phyloP scores from a whole-genome alignment of 2,113 vertebrate genomes.

The Cyprinodon tularosa region DNA sequence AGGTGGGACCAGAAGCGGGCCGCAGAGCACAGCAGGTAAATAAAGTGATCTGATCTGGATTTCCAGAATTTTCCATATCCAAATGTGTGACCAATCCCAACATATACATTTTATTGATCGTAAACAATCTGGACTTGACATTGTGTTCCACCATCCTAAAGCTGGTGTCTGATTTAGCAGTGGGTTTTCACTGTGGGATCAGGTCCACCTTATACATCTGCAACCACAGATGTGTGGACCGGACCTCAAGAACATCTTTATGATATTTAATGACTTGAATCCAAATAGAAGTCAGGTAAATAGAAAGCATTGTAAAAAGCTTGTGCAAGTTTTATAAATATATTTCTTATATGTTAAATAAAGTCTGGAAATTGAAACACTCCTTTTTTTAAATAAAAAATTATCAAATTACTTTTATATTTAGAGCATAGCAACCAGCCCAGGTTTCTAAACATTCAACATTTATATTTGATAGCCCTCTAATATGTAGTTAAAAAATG shows the following conservation, averaged over 20 bases:
- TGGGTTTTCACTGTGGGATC: neutral
- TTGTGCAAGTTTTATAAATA: neutral
- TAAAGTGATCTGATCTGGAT: neutral
- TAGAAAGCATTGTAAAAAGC: neutral
- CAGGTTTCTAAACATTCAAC: no score
- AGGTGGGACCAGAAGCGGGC: neutral
- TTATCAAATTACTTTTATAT: no score
- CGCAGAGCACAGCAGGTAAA: neutral
- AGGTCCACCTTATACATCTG: neutral
- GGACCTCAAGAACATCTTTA: neutral
- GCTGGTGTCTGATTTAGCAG: neutral
- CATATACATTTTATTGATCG: neutral
- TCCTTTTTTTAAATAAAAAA: neutral
- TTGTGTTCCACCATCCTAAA: no score
- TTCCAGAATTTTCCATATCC: neutral
- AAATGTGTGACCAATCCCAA: neutral
- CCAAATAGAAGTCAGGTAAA: neutral
- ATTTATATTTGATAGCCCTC: no score
- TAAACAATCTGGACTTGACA: neutral
- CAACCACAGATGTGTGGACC: neutral
- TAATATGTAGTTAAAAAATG: no score
- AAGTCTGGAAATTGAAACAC: neutral
- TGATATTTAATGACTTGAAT: neutral
- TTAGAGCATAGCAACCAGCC: no score
- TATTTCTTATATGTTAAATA: neutral